These are phyloP conservation scores for Raja brachyura DNA, from an alignment of 2,113 vertebrate genomes.

Conservation along the genomic window DNA sequence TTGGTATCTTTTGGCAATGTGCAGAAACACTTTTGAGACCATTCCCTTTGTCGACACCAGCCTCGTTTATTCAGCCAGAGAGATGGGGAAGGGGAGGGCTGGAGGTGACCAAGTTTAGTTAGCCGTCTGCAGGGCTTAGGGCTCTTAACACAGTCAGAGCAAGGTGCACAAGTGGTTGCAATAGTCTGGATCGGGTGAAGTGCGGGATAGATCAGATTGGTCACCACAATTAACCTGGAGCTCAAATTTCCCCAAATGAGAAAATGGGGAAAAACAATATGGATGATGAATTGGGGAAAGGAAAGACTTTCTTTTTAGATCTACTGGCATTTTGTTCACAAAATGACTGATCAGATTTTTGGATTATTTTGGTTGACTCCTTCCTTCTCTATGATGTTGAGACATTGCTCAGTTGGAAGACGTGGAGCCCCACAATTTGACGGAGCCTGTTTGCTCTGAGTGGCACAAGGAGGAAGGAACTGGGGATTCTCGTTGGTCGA, in stretches of 20 bases:
- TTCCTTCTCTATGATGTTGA: background rate
- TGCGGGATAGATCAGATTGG: background rate
- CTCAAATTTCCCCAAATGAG: background rate
- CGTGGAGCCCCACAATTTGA: background rate
- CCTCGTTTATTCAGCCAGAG: background rate
- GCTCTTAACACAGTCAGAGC: background rate
- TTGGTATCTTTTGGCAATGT: background rate
- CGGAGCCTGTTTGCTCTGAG: background rate
- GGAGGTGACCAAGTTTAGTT: background rate
- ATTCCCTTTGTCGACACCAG: background rate
- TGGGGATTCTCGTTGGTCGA: background rate
- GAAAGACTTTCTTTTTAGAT: background rate
- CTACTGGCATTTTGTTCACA: background rate
- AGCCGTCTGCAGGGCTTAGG: background rate
- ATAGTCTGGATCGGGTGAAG: background rate
- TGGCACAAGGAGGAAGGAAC: background rate
- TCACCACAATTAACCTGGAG: background rate
- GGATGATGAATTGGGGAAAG: background rate
- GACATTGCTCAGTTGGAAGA: background rate
- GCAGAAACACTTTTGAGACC: background rate
- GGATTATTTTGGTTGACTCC: background rate
- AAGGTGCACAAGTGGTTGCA: background rate
- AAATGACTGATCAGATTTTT: background rate
- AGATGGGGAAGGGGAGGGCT: background rate
- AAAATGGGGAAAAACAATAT: background rate